A percentile compares a stretch with the other conserved stretches of the same genome.
Conservation (phyloP, 2,888 invertebrate genomes). For the Euclidia mi region DNA sequence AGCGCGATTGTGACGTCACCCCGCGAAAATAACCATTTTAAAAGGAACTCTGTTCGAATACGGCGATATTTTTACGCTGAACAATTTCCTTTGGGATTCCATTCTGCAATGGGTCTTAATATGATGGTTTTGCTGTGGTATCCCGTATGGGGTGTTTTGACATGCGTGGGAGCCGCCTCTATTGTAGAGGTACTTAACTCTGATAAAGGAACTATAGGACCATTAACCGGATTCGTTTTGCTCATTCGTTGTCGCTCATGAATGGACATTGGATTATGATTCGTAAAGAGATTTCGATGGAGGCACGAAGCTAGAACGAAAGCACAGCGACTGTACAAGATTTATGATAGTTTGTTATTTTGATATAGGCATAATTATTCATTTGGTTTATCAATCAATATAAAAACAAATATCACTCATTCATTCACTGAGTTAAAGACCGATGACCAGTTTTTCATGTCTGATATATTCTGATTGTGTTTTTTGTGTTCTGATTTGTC, state of each 20-base stretch:
- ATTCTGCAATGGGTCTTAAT: constrained; percentile 54
- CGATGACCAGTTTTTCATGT: too few species aligned
- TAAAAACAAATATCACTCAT: too few species aligned
- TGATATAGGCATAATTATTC: neutral
- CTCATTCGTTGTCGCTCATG: constrained; percentile 85
- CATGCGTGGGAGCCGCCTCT: constrained; percentile 87
- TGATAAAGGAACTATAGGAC: constrained; percentile 87
- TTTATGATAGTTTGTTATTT: constrained; percentile 42
- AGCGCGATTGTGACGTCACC: constrained; percentile 73
- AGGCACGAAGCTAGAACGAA: constrained; percentile 66
- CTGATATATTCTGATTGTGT: too few species aligned
- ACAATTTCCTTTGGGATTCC: constrained; percentile 19
- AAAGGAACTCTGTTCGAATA: constrained; percentile 54
- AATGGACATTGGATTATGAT: constrained; percentile 88
- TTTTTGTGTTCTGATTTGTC: too few species aligned
- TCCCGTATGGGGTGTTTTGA: constrained; percentile 85
- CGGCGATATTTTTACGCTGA: constrained; percentile 6
- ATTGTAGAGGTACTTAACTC: constrained; percentile 88
- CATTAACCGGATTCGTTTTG: constrained; percentile 88
- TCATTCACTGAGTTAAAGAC: too few species aligned
- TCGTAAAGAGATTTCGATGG: constrained; percentile 75
- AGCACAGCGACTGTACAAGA: constrained; percentile 41
- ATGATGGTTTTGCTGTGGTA: constrained; percentile 56
- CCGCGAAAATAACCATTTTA: constrained; percentile 63
- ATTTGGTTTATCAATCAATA: too few species aligned